phyloP scores from a whole-genome alignment of 2,888 invertebrate genomes.

The Eristalinus sepulchralis region DNA sequence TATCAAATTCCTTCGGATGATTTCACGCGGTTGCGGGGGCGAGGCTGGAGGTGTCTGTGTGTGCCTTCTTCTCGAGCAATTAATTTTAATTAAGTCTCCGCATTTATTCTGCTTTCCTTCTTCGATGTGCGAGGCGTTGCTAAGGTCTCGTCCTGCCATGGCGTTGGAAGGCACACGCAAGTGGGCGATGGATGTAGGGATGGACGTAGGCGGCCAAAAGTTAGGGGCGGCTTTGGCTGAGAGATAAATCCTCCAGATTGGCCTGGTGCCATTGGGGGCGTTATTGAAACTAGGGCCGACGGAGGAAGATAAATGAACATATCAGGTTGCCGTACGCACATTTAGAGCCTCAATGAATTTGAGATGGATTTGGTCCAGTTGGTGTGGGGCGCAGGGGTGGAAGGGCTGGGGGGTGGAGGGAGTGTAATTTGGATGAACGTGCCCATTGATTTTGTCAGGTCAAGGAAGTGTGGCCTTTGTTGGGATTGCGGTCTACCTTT shows the following conservation, averaged over 20 bases:
- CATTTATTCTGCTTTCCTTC: slow-evolving; percentile 7
- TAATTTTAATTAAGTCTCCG: slow-evolving; percentile 24
- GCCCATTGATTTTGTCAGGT: neutral
- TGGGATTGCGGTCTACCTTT: too few relatives aligned
- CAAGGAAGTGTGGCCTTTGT: neutral
- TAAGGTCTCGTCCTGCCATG: too few relatives aligned
- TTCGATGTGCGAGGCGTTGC: neutral
- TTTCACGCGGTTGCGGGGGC: neutral
- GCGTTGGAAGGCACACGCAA: too few relatives aligned
- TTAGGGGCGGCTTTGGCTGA: neutral
- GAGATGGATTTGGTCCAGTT: neutral
- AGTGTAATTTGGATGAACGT: neutral
- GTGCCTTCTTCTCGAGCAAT: slow-evolving; percentile 17
- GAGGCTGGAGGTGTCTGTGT: neutral
- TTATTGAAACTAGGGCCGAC: neutral
- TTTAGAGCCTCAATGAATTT: neutral
- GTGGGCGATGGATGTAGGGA: too few relatives aligned
- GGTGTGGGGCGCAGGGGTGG: neutral
- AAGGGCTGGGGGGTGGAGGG: too few relatives aligned
- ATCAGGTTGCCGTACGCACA: neutral
- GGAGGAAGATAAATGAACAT: neutral
- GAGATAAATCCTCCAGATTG: neutral
- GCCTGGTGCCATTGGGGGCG: neutral
- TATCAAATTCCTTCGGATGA: slow-evolving; percentile 4
- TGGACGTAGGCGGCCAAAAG: neutral